Evolutionary conservation across 2,113 vertebrate genomes (phyloP).

Genomic region (Bos indicus): DNA sequence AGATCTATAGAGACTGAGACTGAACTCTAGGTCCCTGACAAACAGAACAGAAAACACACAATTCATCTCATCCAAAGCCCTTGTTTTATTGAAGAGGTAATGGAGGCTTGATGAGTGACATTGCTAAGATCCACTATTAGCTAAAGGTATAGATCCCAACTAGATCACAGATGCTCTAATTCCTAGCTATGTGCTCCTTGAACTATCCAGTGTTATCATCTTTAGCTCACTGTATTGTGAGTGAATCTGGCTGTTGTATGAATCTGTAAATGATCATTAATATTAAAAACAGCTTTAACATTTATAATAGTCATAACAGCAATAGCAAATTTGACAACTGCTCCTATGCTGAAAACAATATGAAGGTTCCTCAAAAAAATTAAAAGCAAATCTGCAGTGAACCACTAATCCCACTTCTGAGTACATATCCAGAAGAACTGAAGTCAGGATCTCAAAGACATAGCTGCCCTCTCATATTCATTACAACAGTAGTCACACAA

Average conservation of each 20-base stretch:
- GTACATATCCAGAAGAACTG: background rate
- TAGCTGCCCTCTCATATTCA: background rate
- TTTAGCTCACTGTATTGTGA: background rate
- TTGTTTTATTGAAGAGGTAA: background rate
- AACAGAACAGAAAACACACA: background rate
- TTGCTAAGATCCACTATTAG: background rate
- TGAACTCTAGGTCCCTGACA: background rate
- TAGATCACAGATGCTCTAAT: background rate
- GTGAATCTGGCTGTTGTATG: background rate
- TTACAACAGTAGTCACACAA: background rate
- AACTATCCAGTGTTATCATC: background rate
- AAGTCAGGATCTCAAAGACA: background rate
- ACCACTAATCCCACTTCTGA: background rate
- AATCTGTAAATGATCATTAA: background rate
- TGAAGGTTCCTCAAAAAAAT: background rate
- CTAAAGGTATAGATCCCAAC: background rate
- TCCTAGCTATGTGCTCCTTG: background rate
- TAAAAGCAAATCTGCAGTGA: background rate
- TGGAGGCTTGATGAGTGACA: background rate
- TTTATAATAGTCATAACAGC: background rate
- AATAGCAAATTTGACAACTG: background rate
- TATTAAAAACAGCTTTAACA: background rate
- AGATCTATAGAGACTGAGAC: background rate
- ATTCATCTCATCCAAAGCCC: background rate
- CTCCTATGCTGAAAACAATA: background rate